Evolutionary conservation across 1,140 invertebrate species (phyloP).

Genomic region (Hycleus phaleratus): DNA sequence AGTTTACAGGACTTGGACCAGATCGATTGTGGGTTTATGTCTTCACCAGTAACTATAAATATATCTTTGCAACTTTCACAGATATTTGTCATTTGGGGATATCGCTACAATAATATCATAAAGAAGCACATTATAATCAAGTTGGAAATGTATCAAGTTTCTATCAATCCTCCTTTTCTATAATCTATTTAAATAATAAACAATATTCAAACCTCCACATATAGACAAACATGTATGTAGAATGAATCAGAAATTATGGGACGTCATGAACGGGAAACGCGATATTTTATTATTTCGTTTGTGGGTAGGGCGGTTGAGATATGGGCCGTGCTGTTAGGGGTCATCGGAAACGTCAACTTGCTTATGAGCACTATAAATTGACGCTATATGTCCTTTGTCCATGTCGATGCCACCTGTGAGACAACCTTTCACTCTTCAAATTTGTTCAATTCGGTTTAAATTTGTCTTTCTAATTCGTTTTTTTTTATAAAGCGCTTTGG

Average conservation of each 20-base stretch:
- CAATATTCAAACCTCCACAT: not conserved
- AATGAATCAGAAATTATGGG: constrained; percentile 1
- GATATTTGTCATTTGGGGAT: constrained; percentile 3
- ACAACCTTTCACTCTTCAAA: too few relatives aligned
- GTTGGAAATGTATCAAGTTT: constrained; percentile 1
- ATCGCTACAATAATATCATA: not conserved
- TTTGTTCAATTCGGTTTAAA: too few relatives aligned
- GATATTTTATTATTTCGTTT: constrained; percentile 3
- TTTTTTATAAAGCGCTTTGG: too few relatives aligned
- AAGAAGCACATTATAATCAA: constrained; percentile 1
- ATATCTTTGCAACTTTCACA: constrained; percentile 5
- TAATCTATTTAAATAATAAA: constrained; percentile 6
- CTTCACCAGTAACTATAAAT: constrained; percentile 20
- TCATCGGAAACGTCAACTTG: not conserved
- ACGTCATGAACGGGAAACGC: not conserved
- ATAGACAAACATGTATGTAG: not conserved
- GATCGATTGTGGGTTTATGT: constrained; percentile 26
- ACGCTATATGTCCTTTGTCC: too few relatives aligned
- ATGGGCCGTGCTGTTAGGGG: constrained; percentile 1
- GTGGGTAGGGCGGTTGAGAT: constrained; percentile 6
- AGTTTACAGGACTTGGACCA: constrained; percentile 20
- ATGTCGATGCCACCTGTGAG: too few relatives aligned
- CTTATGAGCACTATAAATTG: too few relatives aligned
- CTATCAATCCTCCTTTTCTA: not conserved
- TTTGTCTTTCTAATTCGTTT: too few relatives aligned